Conservation (phyloP, 2,797 vertebrate genomes). For the Notolepis coatsorum region DNA sequence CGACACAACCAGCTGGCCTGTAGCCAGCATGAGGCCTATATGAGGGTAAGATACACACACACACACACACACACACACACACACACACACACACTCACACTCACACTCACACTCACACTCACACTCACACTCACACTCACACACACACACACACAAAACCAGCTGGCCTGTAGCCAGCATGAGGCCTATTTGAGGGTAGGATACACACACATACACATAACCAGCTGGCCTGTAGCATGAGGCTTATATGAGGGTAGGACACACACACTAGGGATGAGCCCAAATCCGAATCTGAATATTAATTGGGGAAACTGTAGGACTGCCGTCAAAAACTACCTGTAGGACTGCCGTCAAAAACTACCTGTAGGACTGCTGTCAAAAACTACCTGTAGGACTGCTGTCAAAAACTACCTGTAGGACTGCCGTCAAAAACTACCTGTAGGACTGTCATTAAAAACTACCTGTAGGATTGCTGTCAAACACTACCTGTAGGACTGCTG, state of each 20-base stretch:
- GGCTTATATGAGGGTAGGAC: not conserved
- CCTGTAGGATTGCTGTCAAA: no score
- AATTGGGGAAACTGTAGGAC: no score
- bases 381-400: no score
- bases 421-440: no score
- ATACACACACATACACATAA: not conserved
- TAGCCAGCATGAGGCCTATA: conserved; percentile 83
- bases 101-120: conserved; percentile 19
- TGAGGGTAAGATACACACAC: conserved; percentile 81
- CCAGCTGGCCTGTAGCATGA: not conserved
- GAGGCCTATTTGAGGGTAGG: conserved; percentile 89
- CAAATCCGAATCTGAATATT: no score
- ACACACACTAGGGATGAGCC: no score
- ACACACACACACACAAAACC: conserved; percentile 22
- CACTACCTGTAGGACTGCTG: no score
- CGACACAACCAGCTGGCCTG: conserved; percentile 75
- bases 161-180: conserved; percentile 80
- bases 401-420: no score
- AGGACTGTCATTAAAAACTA: no score
- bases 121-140: not conserved
- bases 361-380: no score
- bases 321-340: no score
- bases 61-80: conserved; percentile 15
- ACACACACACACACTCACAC: conserved; percentile 14
- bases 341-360: no score